Percentiles rank a stretch among this genome's conserved stretches.
Conservation (phyloP, 2,113 vertebrate species). For the Sus scrofa region T2T-Sscrofa CM000827.6:33428501-33429000, state of each 20-base stretch:
- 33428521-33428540: background rate
- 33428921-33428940: accelerated
- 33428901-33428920: background rate
- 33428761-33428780: background rate
- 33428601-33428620: accelerated
- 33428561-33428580: background rate
- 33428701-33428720: accelerated
- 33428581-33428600: accelerated
- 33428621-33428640: background rate
- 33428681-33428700: accelerated
- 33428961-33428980: too few relatives aligned
- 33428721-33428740: accelerated
- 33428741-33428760: background rate
- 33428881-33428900: background rate
- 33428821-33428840: accelerated
- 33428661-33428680: background rate
- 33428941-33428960: background rate
- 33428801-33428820: accelerated
- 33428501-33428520: background rate
- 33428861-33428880: accelerated
- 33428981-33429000: background rate
- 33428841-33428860: background rate
- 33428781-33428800: background rate
- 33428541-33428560: background rate
- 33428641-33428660: background rate